Conservation (phyloP, 2,888 invertebrate species). For the Oxycera nigricornis region DNA sequence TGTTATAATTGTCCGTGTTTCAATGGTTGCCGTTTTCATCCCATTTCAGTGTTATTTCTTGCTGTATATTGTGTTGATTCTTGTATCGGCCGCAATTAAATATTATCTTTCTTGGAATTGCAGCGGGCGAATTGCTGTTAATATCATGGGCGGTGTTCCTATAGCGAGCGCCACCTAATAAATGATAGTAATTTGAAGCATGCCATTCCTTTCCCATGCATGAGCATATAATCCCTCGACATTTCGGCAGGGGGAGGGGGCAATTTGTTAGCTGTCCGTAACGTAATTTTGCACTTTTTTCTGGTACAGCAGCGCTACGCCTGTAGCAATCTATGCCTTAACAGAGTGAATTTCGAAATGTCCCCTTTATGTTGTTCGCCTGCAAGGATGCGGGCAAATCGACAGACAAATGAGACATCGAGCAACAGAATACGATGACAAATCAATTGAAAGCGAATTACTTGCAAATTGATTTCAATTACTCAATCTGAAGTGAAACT, state of each 20-base stretch:
- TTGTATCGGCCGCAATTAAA: too few species aligned
- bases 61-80: too few species aligned
- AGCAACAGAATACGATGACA: constrained; percentile 34
- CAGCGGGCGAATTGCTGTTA: constrained; percentile 4
- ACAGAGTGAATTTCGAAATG: background rate
- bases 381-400: background rate
- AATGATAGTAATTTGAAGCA: constrained; percentile 44
- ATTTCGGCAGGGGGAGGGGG: background rate
- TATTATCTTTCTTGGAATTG: too few species aligned
- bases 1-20: too few species aligned
- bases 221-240: constrained; percentile 26
- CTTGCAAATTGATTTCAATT: constrained; percentile 47
- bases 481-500: constrained; percentile 43
- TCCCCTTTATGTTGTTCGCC: background rate
- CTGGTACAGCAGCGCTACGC: background rate
- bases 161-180: constrained; percentile 45
- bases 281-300: constrained; percentile 34
- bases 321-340: background rate
- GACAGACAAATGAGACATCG: constrained; percentile 1
- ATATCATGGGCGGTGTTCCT: constrained; percentile 39
- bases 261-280: constrained; percentile 34
- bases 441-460: constrained; percentile 47
- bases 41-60: too few species aligned
- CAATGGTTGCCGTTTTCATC: too few species aligned
- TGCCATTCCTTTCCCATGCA: background rate